Evolutionary conservation across 1,140 invertebrate genomes (phyloP).

Genomic region (Adoxophyes honmai): DNA sequence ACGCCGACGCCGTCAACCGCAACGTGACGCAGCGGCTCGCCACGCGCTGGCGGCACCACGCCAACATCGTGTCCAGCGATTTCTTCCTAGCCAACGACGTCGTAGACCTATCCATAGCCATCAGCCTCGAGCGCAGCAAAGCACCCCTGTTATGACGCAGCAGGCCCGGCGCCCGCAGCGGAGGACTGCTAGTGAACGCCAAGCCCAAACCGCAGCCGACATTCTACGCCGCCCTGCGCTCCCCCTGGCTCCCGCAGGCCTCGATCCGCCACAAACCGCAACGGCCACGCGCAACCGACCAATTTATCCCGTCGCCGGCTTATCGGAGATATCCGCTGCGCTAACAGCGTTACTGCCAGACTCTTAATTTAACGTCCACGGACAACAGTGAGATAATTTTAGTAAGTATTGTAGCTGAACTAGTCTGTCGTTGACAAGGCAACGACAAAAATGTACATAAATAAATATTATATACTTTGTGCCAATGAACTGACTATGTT

Average conservation of each 20-base stretch:
- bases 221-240: constrained; percentile 22
- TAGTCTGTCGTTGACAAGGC: constrained; percentile 46
- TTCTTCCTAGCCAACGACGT: constrained; percentile 89
- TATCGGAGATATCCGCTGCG: constrained; percentile 31
- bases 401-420: constrained; percentile 47
- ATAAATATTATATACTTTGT: constrained; percentile 22
- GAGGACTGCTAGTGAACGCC: constrained; percentile 40
- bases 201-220: constrained; percentile 2
- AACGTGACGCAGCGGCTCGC: constrained; percentile 82
- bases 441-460: constrained; percentile 28
- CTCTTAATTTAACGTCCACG: constrained; percentile 25
- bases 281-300: constrained; percentile 29
- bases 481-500: constrained; percentile 22
- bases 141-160: constrained; percentile 56
- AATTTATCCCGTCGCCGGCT: constrained; percentile 36
- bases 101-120: constrained; percentile 82
- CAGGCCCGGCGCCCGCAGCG: constrained; percentile 31
- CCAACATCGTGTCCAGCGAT: constrained; percentile 87
- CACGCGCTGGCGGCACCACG: constrained; percentile 80
- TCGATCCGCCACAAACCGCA: constrained; percentile 31
- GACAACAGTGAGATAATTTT: constrained; percentile 59
- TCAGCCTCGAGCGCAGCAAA: constrained; percentile 68
- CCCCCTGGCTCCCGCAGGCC: constrained; percentile 46
- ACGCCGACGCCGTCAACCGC: constrained; percentile 84
- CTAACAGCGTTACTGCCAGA: constrained; percentile 37